Evolutionary conservation across 92 coral and sea anemone genomes (phyloP), one percentile per base, ranked within the genome.

Genomic region (Palythoa heliodiscus): DNA sequence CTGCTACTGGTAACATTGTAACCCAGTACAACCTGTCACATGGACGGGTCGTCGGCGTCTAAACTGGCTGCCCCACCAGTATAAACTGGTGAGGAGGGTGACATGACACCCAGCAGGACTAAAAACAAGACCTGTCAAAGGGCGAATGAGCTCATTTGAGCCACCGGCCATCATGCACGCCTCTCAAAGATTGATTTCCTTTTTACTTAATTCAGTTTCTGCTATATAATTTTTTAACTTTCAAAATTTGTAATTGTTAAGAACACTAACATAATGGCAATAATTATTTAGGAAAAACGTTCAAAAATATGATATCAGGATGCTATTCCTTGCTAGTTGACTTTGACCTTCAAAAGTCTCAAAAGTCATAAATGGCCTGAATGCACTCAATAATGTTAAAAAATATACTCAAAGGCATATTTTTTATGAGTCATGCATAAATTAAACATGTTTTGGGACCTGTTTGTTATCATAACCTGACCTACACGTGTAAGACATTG

Each of bases 91-190:
- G 61, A 55, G 61, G 61, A 9, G 61, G 61, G 61, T 55, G 61
- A 55, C 61, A 55, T 55, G 61, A 55, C 61, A 55, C 50, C 50
- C 50, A 43, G 50, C 50, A 43, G 50, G 50, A 43, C 50, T 43
- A 43, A 43, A 43, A 43, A 55, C 61, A 55, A 55, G 61, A 55
- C 61, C 61, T 55, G 61, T 55, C 61, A 55, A 55, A 55, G 61
- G 61, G 61, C 61, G 61, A 55, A 55, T 55, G 61, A 55, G 61
- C 61, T 55, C 61, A 55, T 55, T 55, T 55, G 61, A 55, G 61
- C 61, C 61, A 55, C 61, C 61, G 61, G 61, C 61, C 61, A 55
- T 55, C 61, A 55, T 55, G 61, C 61, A 55, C 61, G 61, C 61
- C 61, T 55, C 61, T 55, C 17, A 55, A 55, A 55, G 61, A 55